Base-by-base conservation (phyloP, 2,113 vertebrate genomes). In the Eira barbara region DNA sequence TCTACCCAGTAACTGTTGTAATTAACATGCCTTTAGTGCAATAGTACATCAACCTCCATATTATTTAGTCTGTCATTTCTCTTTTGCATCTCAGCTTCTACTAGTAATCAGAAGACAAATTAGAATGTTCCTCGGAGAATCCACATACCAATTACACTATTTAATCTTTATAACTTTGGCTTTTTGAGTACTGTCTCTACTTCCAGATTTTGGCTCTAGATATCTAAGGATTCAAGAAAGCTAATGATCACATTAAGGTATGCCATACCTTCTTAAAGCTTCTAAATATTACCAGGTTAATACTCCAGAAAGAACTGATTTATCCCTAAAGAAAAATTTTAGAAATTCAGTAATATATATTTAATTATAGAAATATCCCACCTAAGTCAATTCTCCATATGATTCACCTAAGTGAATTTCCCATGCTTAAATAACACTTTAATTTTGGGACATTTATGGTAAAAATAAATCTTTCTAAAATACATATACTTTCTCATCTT, bases 391-490 rank as follows among this genome's bases (percentile, higher is more conserved):
- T 89, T 94, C 71, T 81, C 71, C n/a, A 91, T 76, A 49, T 94
- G 34, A 94, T 61, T 78, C 27, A 47, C 74, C 7, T 47, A 47
- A 47, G 27, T 89, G 65, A 36, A 95, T 15, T 21, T 65, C 73
- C 1, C 27, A 79, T 73, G 42, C 85, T 97, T 90, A 94, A 92
- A 83, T 95, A 92, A 90, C 95, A 93, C 27, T 90, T 89, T 47
- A 96, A 92, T 71, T 87, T 90, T 7, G 39, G 42, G 18, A 87
- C 18, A 95, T 73, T 84, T 95, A 21, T 67, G 11, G 94, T 74
- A 89, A 92, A 96, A 95, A 93, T 45, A 84, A 88, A 73, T 79
- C 34, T 94, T 63, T 84, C 74, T 88, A 95, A 71, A 95, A 85
- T 42, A 81, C 9, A 92, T 67, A 83, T n/a, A 87, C 7, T 95